Conservation (phyloP, 64 coral and sea anemone species). For the Catalaphyllia jardinei region DNA sequence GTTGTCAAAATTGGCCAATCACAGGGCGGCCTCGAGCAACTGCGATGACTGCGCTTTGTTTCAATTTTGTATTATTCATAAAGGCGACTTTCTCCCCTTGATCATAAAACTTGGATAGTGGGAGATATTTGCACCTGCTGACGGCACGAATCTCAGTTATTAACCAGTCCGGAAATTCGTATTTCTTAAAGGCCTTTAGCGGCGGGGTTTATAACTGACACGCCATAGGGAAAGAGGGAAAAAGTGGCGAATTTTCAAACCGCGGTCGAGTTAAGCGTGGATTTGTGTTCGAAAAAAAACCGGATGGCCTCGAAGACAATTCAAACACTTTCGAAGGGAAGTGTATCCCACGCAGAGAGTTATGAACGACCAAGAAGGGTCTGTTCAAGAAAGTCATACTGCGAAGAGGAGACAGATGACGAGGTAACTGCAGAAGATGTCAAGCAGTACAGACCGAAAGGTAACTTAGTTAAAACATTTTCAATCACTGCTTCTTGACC, state of each 20-base stretch:
- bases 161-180: slow-evolving; percentile 58
- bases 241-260: neutral
- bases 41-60: slow-evolving; percentile 27
- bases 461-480: slow-evolving; percentile 5
- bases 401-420: slow-evolving; percentile 25
- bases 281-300: neutral
- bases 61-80: slow-evolving; percentile 38
- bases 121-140: slow-evolving; percentile 45
- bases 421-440: slow-evolving; percentile 12
- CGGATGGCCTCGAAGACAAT: slow-evolving; percentile 8
- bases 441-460: slow-evolving; percentile 1
- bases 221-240: neutral
- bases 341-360: neutral
- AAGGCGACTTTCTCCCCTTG: slow-evolving; percentile 36
- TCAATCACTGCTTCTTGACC: slow-evolving; percentile 5
- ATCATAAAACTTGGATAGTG: slow-evolving; percentile 16
- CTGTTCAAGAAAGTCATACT: slow-evolving; percentile 4
- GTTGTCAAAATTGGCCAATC: slow-evolving; percentile 37
- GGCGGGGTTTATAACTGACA: slow-evolving; percentile 29
- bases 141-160: slow-evolving; percentile 50
- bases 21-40: neutral
- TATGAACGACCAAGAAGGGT: slow-evolving; percentile 20
- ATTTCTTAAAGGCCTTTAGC: slow-evolving; percentile 44
- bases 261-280: neutral
- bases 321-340: slow-evolving; percentile 13